These are phyloP conservation scores for Misgurnus anguillicaudatus DNA, from an alignment of 2,113 vertebrate genomes.

Conservation along the genomic window DNA sequence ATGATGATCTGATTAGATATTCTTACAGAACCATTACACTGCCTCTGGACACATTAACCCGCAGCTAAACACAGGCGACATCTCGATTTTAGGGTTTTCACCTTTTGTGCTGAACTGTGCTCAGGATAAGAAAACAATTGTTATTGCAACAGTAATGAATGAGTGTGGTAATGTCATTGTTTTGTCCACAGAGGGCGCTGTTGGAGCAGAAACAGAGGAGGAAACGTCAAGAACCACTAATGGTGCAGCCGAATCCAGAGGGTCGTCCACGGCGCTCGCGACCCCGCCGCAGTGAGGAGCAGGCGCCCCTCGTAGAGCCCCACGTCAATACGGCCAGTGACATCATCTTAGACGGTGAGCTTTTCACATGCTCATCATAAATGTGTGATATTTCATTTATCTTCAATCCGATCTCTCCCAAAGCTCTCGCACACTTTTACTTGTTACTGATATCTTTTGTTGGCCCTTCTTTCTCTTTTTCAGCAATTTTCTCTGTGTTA, in stretches of 20 bases:
- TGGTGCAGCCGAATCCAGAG: conserved; percentile 93
- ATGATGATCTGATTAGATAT: too few species aligned
- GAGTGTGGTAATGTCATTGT: background rate
- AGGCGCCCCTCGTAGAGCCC: conserved; percentile 82
- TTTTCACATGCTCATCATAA: too few species aligned
- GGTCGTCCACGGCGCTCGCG: conserved; percentile 75
- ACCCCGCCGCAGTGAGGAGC: conserved; percentile 80
- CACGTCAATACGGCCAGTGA: conserved; percentile 63
- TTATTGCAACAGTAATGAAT: background rate
- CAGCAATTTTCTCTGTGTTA: background rate
- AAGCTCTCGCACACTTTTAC: background rate
- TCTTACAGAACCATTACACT: too few species aligned
- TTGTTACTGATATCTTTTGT: background rate
- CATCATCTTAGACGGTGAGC: conserved; percentile 83
- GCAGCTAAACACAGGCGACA: background rate
- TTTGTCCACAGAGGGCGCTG: conserved; percentile 79
- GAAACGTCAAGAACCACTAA: conserved; percentile 88
- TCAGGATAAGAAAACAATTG: too few species aligned
- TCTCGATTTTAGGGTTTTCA: too few species aligned
- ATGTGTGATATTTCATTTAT: too few species aligned
- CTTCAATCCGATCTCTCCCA: too few species aligned
- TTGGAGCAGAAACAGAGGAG: conserved; percentile 91
- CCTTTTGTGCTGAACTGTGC: too few species aligned
- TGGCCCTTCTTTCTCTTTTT: background rate
- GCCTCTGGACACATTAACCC: background rate